phyloP scores from a whole-genome alignment of 1,140 invertebrate genomes.

The Tetramorium simillimum region DNA sequence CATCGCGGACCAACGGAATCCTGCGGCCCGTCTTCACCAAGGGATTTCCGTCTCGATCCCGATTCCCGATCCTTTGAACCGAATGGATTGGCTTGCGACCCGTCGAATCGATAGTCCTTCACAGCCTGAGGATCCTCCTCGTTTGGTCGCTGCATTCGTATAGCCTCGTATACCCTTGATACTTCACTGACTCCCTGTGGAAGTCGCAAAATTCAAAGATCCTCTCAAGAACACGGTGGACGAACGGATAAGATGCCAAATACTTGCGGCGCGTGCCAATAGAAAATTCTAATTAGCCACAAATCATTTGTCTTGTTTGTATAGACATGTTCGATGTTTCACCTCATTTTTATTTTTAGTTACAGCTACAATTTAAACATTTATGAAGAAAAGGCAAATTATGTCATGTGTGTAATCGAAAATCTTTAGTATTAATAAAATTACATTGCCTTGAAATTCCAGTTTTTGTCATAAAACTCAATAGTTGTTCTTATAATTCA shows the following conservation, averaged over 20 bases:
- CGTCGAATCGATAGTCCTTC: constrained; percentile 59
- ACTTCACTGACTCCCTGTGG: constrained; percentile 3
- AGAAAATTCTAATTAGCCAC: constrained; percentile 20
- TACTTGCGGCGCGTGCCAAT: background rate
- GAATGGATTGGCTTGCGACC: constrained; percentile 66
- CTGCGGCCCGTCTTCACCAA: constrained; percentile 40
- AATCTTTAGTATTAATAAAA: no score
- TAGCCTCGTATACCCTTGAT: constrained; percentile 43
- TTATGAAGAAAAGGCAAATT: background rate
- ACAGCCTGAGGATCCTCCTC: constrained; percentile 51
- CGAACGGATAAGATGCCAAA: constrained; percentile 1
- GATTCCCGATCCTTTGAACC: constrained; percentile 68
- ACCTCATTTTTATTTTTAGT: background rate
- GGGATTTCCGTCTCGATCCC: constrained; percentile 65
- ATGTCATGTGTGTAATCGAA: background rate
- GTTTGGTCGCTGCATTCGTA: constrained; percentile 36
- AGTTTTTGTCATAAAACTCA: background rate
- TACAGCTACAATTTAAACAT: background rate
- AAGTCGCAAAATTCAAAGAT: constrained; percentile 55
- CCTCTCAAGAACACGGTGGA: constrained; percentile 12
- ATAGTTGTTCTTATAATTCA: background rate
- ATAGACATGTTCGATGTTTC: background rate
- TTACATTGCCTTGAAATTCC: background rate
- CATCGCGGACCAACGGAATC: constrained; percentile 54
- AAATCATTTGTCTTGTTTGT: background rate